Base-by-base conservation (phyloP, 1,140 invertebrate species). In the Pteromalus puparum region DNA sequence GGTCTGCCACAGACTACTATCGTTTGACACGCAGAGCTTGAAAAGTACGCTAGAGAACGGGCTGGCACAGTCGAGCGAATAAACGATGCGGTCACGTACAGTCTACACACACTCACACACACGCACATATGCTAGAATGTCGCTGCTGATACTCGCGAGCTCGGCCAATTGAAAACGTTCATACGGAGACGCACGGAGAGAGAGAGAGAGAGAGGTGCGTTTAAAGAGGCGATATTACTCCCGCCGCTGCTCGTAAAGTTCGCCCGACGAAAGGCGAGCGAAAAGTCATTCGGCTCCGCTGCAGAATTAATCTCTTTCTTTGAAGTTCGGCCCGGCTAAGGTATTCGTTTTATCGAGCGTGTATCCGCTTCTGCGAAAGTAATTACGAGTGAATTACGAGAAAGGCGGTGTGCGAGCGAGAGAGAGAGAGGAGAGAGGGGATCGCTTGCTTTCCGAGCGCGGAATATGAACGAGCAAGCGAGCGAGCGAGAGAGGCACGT, bases 311-410 rank as follows among this genome's bases (percentile, higher is more conserved):
- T 84, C 82, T 73, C 46, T 67, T 84, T 84, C 82, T 84, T 84
- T 84, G 82, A 84, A 84, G 82, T 79, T 79, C 72, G 81, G 48
- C 81, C 48, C 48, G 72, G 48, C 83, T 77, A 83, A 75, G 86
- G 85, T 68, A 85, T 88, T 88, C 81, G 87, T 88, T 88, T 87
- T 89, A 89, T 89, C 87, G 90, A 89, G 90, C 88, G 88, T 88
- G 85, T 86, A 87, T 90, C 89, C 88, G 87, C 86, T 91, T 90
- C 89, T 88, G 86, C 89, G 88, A 91, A 91, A 88, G 89, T 91
- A 90, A 92, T 91, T 92, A 91, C 88, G 88, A 88, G 87, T 90
- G 88, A 89, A 90, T 91, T 90, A 91, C 88, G 85, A 88, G 88
- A 87, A 83, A 76, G 81, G 21, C 70, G 6, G 68, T 6, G 2